A percentile compares a stretch with the other conserved stretches of the same genome.
These are phyloP conservation scores for Pomacea maculata DNA, from an alignment of 1,140 invertebrate species.

Conservation along the genomic window DNA sequence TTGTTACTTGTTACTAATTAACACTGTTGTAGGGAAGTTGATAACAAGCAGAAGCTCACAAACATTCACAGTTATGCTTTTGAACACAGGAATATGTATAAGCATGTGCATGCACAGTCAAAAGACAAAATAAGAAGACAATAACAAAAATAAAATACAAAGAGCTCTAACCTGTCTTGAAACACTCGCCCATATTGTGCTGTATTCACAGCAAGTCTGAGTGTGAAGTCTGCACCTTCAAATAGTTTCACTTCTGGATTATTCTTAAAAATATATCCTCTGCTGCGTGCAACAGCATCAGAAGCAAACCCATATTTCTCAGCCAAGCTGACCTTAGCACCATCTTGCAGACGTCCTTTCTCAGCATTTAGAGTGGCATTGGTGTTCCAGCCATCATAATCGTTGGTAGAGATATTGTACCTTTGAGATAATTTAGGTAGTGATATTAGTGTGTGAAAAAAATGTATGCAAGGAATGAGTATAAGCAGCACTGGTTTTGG, in stretches of 20 bases:
- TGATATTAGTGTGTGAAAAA: not conserved
- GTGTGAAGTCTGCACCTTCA: conserved; percentile 47
- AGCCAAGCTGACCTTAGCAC: conserved; percentile 43
- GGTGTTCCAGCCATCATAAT: conserved; percentile 59
- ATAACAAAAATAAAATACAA: not conserved
- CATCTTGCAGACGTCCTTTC: conserved; percentile 21
- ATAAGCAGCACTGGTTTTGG: not conserved
- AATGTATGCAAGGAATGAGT: not conserved
- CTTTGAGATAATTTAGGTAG: conserved; percentile 34
- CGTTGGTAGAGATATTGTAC: conserved; percentile 65
- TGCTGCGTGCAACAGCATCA: conserved; percentile 33
- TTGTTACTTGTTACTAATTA: no score
- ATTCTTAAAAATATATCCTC: conserved; percentile 61
- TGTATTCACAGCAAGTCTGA: conserved; percentile 61
- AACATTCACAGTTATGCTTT: no score
- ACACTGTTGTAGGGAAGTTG: no score
- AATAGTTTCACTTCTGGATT: conserved; percentile 62
- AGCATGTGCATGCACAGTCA: not conserved
- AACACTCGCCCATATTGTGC: conserved; percentile 63
- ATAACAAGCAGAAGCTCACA: no score
- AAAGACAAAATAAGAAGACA: not conserved
- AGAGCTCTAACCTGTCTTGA: conserved; percentile 58
- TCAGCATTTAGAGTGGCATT: conserved; percentile 36
- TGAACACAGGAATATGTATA: no score
- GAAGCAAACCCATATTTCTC: conserved; percentile 46